phyloP scores from a whole-genome alignment of 2,797 vertebrate genomes.

The Botia kubotai region DNA sequence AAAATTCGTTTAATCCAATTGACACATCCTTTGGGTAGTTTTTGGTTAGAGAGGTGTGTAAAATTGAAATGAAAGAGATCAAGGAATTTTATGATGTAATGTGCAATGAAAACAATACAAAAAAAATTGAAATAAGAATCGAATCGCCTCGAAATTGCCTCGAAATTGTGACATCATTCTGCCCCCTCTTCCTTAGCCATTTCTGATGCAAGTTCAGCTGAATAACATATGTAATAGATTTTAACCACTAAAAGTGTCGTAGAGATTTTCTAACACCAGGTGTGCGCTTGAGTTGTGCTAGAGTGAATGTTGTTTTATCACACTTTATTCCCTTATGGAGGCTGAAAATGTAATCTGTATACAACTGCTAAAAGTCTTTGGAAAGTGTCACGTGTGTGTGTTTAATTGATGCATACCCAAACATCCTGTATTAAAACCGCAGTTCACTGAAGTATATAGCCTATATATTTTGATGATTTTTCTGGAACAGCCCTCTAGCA shows the following conservation, averaged over 20 bases:
- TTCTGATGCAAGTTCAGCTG: conserved; percentile 48
- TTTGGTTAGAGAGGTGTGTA: conserved; percentile 84
- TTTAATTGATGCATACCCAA: conserved; percentile 23
- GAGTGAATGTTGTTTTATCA: conserved; percentile 46
- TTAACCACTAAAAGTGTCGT: conserved; percentile 42
- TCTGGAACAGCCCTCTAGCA: conserved; percentile 2
- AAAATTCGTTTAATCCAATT: conserved; percentile 82
- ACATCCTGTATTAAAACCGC: conserved; percentile 32
- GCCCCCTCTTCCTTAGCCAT: conserved; percentile 66
- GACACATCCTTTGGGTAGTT: conserved; percentile 85
- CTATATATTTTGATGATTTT: conserved; percentile 6
- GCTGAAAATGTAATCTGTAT: conserved; percentile 20
- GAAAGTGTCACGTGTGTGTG: conserved; percentile 33
- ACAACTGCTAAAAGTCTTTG: conserved; percentile 38
- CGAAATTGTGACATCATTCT: conserved; percentile 80
- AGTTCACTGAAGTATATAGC: conserved; percentile 23
- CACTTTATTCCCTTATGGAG: conserved; percentile 1
- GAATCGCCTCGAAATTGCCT: conserved; percentile 89
- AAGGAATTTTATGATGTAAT: conserved; percentile 65
- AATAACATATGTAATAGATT: conserved; percentile 40
- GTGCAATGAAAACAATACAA: conserved; percentile 66
- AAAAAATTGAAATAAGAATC: conserved; percentile 68
- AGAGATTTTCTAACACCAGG: conserved; percentile 52
- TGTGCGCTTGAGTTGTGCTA: conserved; percentile 36
- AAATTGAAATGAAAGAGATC: conserved; percentile 66